phyloP scores from a whole-genome alignment of 2,797 vertebrate species.

The Acanthurus lineatus region DNA sequence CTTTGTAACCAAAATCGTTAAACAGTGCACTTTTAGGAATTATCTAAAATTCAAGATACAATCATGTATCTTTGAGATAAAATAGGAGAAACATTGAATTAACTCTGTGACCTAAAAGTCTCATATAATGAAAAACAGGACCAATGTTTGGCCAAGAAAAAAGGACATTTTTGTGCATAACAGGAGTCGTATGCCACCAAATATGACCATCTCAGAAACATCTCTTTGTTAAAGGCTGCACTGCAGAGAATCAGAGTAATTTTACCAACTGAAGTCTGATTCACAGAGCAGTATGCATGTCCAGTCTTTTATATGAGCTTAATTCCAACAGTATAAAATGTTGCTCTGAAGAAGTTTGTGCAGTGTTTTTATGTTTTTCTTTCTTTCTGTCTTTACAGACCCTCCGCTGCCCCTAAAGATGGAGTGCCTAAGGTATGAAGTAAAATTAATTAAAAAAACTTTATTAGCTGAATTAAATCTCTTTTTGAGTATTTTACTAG shows the following conservation, averaged over 20 bases:
- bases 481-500: neutral
- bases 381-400: constrained; percentile 82
- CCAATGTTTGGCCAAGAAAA: neutral
- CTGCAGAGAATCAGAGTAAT: neutral
- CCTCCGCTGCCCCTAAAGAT: constrained; percentile 83
- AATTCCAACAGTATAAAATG: neutral
- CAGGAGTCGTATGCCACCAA: neutral
- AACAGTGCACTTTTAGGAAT: neutral
- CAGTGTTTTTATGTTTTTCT: constrained; percentile 10
- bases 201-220: neutral
- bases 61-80: neutral
- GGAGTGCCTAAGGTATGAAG: constrained; percentile 87
- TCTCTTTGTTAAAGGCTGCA: neutral
- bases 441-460: constrained; percentile 9
- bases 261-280: neutral
- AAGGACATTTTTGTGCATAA: neutral
- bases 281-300: neutral
- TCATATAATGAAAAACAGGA: neutral
- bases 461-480: neutral
- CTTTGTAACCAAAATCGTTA: too few species aligned
- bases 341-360: constrained; percentile 7
- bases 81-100: neutral
- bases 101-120: neutral
- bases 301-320: neutral
- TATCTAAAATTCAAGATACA: neutral